These are phyloP conservation scores for Pemphredon lugubris DNA, from an alignment of 2,888 invertebrate genomes.

Conservation along the genomic window DNA sequence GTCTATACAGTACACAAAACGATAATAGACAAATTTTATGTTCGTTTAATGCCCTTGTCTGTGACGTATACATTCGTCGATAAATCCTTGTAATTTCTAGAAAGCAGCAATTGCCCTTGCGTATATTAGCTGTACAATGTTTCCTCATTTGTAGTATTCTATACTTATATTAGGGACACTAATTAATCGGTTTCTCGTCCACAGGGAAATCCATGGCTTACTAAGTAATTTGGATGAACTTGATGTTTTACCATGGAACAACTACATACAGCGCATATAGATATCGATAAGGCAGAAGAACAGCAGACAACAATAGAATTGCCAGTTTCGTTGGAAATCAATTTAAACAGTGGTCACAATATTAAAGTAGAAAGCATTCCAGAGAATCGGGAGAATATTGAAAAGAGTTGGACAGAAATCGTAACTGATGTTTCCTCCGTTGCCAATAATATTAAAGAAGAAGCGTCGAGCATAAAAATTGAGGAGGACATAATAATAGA, in stretches of 20 bases:
- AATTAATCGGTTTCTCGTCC: constrained; percentile 14
- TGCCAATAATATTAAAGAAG: constrained; percentile 6
- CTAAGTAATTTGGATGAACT: constrained; percentile 38
- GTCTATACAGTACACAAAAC: background rate
- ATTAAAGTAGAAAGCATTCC: background rate
- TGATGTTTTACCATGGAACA: constrained; percentile 58
- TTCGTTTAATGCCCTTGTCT: background rate
- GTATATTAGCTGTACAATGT: background rate
- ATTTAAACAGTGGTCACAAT: background rate
- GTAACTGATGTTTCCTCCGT: constrained; percentile 2
- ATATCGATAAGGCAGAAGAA: constrained; percentile 11
- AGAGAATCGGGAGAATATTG: constrained; percentile 1
- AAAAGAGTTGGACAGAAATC: constrained; percentile 5
- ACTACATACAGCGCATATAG: constrained; percentile 36
- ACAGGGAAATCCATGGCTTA: constrained; percentile 52
- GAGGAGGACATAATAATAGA: constrained; percentile 2
- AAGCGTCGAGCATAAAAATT: background rate
- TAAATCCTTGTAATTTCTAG: background rate
- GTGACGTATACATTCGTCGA: background rate
- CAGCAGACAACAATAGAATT: background rate
- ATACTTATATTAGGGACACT: background rate
- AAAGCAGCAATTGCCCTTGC: background rate
- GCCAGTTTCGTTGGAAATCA: background rate
- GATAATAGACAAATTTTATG: background rate
- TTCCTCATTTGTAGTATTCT: background rate